Conservation (phyloP, 2,797 vertebrate genomes). For the Margarornis squamiger region DNA sequence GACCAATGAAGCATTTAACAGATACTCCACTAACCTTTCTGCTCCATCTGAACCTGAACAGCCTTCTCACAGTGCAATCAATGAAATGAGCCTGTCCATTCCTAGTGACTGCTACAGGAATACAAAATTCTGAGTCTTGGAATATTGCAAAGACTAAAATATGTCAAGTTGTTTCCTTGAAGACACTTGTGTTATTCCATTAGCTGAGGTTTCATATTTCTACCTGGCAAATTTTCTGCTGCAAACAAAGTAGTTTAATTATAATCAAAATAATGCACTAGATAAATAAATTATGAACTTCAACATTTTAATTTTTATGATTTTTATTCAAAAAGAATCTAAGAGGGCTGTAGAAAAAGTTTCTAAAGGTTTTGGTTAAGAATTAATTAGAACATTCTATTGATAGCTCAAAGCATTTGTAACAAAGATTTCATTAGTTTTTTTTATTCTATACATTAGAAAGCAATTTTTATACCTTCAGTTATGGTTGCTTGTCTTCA, state of each 20-base stretch:
- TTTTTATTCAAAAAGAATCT: background rate
- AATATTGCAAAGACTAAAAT: background rate
- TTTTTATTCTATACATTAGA: background rate
- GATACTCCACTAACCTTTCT: constrained; percentile 49
- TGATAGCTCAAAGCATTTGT: background rate
- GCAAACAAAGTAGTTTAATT: background rate
- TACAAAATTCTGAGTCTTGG: background rate
- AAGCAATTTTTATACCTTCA: background rate
- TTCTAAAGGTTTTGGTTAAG: background rate
- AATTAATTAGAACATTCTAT: background rate
- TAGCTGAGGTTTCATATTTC: background rate
- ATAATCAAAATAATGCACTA: background rate
- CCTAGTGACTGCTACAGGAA: background rate
- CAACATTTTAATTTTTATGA: background rate
- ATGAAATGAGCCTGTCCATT: constrained; percentile 20
- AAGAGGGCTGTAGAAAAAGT: background rate
- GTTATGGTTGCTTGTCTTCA: background rate
- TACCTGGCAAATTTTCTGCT: background rate
- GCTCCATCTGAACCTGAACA: constrained; percentile 30
- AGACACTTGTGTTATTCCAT: background rate
- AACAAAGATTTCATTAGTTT: background rate
- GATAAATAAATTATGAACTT: background rate
- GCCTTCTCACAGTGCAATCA: background rate
- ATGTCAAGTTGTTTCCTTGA: background rate
- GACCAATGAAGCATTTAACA: constrained; percentile 47